Evolutionary conservation across 2,888 invertebrate species (phyloP).

Genomic region (Drosophila affinis): DNA sequence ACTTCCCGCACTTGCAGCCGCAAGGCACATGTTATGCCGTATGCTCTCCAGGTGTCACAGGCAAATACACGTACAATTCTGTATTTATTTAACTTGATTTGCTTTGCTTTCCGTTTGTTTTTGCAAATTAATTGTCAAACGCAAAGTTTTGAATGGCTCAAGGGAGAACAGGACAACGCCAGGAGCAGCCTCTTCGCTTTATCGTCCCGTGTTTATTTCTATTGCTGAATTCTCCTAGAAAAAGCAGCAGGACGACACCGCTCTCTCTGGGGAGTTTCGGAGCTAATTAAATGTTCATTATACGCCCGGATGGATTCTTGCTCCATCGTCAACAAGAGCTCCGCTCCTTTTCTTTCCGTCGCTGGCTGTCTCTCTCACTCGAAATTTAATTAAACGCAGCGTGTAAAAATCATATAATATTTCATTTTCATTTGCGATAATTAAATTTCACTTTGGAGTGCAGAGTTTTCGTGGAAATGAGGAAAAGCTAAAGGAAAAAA

Average conservation of each 20-base stretch:
- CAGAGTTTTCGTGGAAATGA: not conserved
- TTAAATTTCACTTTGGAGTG: conserved; percentile 13
- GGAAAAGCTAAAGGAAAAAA: not conserved
- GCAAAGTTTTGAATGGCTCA: not conserved
- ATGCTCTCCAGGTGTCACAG: conserved; percentile 14
- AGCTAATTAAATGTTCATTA: conserved; percentile 53
- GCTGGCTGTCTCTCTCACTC: conserved; percentile 27
- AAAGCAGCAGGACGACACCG: conserved; percentile 3
- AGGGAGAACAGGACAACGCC: conserved; percentile 10
- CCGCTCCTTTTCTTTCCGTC: not conserved
- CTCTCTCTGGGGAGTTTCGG: conserved; percentile 23
- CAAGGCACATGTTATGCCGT: not conserved
- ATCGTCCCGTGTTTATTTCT: conserved; percentile 19
- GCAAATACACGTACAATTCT: conserved; percentile 32
- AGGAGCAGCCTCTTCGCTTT: conserved; percentile 16
- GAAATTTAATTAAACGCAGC: conserved; percentile 45
- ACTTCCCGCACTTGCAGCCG: not conserved
- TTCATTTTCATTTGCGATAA: conserved; percentile 19
- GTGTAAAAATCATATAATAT: conserved; percentile 34
- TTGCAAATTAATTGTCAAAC: conserved; percentile 29
- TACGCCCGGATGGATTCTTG: conserved; percentile 42
- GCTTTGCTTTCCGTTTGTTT: conserved; percentile 21
- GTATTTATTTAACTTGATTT: conserved; percentile 44
- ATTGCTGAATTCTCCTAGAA: not conserved
- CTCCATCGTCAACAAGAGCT: not conserved